A percentile compares a stretch with the other conserved stretches of the same genome.
phyloP scores from a whole-genome alignment of 2,888 invertebrate genomes.

The Leptarthrus brevirostris region DNA sequence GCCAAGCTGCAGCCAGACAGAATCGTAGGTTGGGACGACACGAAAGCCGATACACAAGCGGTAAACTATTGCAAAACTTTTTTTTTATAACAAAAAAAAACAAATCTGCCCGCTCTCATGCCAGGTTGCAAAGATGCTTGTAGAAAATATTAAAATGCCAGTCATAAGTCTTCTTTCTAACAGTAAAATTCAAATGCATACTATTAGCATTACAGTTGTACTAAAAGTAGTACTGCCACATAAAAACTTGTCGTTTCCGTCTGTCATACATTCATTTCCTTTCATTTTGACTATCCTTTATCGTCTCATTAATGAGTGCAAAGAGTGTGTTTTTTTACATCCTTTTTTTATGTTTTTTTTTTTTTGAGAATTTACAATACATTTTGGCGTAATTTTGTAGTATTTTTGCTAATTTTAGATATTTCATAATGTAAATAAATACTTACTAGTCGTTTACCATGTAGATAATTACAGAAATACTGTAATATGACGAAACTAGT shows the following conservation, averaged over 20 bases:
- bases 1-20: slow-evolving; percentile 55
- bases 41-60: slow-evolving; percentile 60
- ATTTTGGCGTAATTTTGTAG: slow-evolving; percentile 32
- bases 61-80: slow-evolving; percentile 55
- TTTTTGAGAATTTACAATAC: slow-evolving; percentile 15
- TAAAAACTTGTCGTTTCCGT: not conserved
- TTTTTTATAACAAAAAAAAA: no score
- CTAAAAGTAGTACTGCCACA: slow-evolving; percentile 11
- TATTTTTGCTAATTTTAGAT: slow-evolving; percentile 15
- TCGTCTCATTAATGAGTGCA: slow-evolving; percentile 18
- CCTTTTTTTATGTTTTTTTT: no score
- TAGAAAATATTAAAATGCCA: not conserved
- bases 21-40: slow-evolving; percentile 59
- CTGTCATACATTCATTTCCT: not conserved
- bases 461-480: not conserved
- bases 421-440: not conserved
- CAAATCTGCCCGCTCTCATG: slow-evolving; percentile 11
- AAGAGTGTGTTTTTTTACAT: slow-evolving; percentile 15
- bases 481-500: not conserved
- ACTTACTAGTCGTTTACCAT: no score
- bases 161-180: slow-evolving; percentile 16
- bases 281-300: slow-evolving; percentile 20
- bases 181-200: not conserved
- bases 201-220: slow-evolving; percentile 13
- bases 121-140: slow-evolving; percentile 33